These are phyloP conservation scores for Pangasianodon gigas DNA, from an alignment of 2,113 vertebrate genomes.

Conservation along the genomic window DNA sequence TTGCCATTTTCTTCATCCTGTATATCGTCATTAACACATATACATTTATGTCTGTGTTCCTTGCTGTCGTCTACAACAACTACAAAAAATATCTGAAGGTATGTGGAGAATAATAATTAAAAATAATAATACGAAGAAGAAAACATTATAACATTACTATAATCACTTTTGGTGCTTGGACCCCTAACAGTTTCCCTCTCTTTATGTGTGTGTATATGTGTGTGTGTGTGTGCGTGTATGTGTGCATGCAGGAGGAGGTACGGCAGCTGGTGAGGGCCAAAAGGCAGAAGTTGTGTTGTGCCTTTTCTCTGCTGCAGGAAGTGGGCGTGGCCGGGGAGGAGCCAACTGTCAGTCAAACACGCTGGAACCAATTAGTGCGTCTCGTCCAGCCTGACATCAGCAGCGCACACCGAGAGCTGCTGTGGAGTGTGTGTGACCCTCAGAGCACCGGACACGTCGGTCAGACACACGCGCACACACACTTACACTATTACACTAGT, in stretches of 20 bases:
- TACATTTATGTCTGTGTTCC: conserved; percentile 95
- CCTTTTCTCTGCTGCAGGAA: conserved; percentile 86
- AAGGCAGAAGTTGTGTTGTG: conserved; percentile 84
- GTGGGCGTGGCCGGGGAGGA: conserved; percentile 60
- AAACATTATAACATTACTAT: not conserved
- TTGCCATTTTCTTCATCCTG: conserved; percentile 85
- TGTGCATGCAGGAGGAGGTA: conserved; percentile 82
- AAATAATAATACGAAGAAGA: not conserved
- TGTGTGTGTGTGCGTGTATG: not conserved
- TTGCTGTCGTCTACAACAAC: conserved; percentile 95
- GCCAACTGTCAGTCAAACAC: conserved; percentile 74
- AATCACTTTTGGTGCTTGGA: not conserved
- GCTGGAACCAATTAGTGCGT: conserved; percentile 82
- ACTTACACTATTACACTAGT: not conserved
- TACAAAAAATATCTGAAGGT: conserved; percentile 96
- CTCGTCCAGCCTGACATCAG: conserved; percentile 81
- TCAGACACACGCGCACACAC: conserved; percentile 61
- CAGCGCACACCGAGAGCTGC: conserved; percentile 81
- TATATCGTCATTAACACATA: conserved; percentile 92
- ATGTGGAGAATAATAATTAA: conserved; percentile 11
- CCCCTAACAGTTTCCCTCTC: not conserved
- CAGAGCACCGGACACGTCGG: conserved; percentile 79
- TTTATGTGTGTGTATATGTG: not conserved
- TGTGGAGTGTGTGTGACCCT: conserved; percentile 81
- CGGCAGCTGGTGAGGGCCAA: conserved; percentile 87